Evolutionary conservation across 2,888 invertebrate species (phyloP), one percentile per base, ranked within the genome.

Genomic region (Cheilosia variabilis): DNA sequence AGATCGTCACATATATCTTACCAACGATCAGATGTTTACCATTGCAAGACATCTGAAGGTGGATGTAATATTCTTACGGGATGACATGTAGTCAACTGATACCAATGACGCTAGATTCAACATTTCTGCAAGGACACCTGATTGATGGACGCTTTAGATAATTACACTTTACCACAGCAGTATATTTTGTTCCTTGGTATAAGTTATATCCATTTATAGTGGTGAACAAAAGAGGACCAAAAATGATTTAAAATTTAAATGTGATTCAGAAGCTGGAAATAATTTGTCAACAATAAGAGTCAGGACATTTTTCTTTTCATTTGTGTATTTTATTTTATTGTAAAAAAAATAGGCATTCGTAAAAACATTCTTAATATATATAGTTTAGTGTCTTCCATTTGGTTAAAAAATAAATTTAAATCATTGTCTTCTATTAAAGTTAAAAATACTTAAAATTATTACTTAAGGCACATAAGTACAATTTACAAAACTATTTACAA

Each of bases 361-460:
- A 58, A 68, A 87, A 71, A 47, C 60, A 72, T 83, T 69, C 88
- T 88, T 88, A 88, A 83, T 68, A 89, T 82, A 71, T 58, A 15
- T 90, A 91, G 89, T 91, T 91, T 91, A 90, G 90, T 91, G 91
- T 91, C 91, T 89, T 91, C 91, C 91, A 89, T 90, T 66, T 73
- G 63, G 55, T 55, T 65, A 69, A 66, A 71, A 60, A 87, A 81
- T 86, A 78, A 88, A 89, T 90, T 91, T 90, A 91, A 87, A 91
- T 91, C 91, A 91, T 90, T 91, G 91, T 91, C 92, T 91, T 91
- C 91, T 91, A 89, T 89, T 47, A 75, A 73, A 84, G 73, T 55
- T 41, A 88, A 88, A 87, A 72, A 76, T 27, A 84, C 72, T 58
- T 41, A 88, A 88, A 87, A 87, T 50, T 81, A 81, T 15, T 89